Percentiles rank a stretch among this genome's conserved stretches.
These are phyloP conservation scores for Ia io DNA, from an alignment of 2,113 vertebrate genomes.

Conservation along the genomic window DNA sequence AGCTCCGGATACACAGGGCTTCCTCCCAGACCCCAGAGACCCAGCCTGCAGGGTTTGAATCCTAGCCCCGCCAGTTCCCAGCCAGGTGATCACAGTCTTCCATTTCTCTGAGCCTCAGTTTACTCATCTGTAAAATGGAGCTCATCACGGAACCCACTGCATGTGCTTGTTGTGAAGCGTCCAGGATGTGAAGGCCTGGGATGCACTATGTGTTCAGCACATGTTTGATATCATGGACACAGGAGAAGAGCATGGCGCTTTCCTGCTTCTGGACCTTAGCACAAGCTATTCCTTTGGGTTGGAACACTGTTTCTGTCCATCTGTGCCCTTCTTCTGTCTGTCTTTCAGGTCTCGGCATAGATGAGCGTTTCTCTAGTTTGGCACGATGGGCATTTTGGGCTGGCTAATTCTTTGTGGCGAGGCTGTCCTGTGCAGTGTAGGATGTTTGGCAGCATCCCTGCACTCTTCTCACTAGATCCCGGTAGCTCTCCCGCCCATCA, in stretches of 20 bases:
- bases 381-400: not conserved
- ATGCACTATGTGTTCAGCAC: not conserved
- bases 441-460: not conserved
- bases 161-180: not conserved
- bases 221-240: not conserved
- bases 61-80: not conserved
- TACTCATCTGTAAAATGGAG: not conserved
- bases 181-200: not conserved
- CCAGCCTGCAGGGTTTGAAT: not conserved
- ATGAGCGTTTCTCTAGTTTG: not conserved
- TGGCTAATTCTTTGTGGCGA: not conserved
- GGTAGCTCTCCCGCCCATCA: not conserved
- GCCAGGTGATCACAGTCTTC: not conserved
- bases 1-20: not conserved
- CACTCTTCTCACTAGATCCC: not conserved
- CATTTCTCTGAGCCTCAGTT: not conserved
- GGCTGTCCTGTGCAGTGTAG: not conserved
- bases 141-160: not conserved
- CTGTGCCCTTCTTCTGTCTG: not conserved
- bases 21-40: not conserved
- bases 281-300: not conserved
- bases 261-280: not conserved
- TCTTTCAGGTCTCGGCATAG: not conserved
- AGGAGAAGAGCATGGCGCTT: not conserved
- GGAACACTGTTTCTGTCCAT: not conserved